Percentiles rank a stretch among this genome's conserved stretches.
Evolutionary conservation across 2,113 vertebrate genomes (phyloP).

Genomic region (Mionectes macconnelli): DNA sequence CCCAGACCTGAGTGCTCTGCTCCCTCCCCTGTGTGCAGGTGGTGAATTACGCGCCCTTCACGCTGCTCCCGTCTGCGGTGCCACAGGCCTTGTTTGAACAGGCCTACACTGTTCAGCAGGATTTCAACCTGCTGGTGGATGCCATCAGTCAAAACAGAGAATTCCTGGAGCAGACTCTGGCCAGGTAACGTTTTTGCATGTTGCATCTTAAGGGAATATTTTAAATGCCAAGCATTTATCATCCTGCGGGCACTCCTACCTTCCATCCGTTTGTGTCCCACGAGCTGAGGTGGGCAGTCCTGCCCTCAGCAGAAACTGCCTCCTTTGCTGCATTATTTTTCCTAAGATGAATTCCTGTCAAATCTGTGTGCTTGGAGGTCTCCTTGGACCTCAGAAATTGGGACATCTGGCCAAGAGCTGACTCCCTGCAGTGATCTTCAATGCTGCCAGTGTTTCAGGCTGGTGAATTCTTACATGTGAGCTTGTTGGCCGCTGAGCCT

Average conservation of each 20-base stretch:
- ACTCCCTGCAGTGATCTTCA: not conserved
- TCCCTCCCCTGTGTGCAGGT: slow-evolving; percentile 67
- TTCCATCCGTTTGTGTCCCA: rapidly evolving
- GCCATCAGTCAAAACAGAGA: slow-evolving; percentile 82
- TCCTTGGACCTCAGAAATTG: not conserved
- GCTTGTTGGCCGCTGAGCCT: not conserved
- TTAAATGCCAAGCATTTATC: not conserved
- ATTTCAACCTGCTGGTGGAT: slow-evolving; percentile 91
- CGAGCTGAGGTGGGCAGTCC: not conserved
- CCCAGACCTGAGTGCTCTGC: not conserved
- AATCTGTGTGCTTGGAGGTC: not conserved
- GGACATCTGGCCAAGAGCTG: not conserved
- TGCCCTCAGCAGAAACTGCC: not conserved
- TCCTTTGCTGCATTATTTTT: not conserved
- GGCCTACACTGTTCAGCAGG: slow-evolving; percentile 85
- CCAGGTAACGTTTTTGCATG: slow-evolving; percentile 70
- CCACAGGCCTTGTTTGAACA: slow-evolving; percentile 80
- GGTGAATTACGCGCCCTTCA: slow-evolving; percentile 89
- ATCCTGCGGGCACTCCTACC: not conserved
- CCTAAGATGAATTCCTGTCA: not conserved
- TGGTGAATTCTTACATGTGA: not conserved
- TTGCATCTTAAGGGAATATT: not conserved
- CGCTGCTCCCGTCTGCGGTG: slow-evolving; percentile 87
- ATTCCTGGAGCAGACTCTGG: slow-evolving; percentile 84
- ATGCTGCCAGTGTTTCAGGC: not conserved